Conservation (phyloP, 2,888 invertebrate genomes). For the Clostera curtula region DNA sequence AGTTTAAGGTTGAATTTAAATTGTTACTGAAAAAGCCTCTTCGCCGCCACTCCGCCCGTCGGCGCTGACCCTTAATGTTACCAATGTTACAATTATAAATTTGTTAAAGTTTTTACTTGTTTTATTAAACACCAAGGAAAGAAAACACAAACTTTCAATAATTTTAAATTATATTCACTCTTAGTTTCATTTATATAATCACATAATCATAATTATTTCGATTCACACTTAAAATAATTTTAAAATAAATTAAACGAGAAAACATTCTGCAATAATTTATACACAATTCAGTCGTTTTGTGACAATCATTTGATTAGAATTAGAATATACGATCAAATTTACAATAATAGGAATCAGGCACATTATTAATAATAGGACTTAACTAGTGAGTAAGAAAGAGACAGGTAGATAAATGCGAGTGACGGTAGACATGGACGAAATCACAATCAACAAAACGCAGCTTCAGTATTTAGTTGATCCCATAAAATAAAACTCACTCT, state of each 20-base stretch:
- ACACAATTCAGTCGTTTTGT: slow-evolving; percentile 71
- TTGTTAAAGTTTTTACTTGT: slow-evolving; percentile 13
- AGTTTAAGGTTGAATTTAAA: too few species aligned
- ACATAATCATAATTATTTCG: slow-evolving; percentile 71
- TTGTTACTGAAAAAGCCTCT: too few species aligned
- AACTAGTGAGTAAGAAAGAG: slow-evolving; percentile 46
- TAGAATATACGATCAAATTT: slow-evolving; percentile 66
- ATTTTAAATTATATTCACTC: slow-evolving; percentile 68
- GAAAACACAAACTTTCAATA: slow-evolving; percentile 44
- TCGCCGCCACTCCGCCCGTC: too few species aligned
- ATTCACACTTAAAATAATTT: slow-evolving; percentile 71
- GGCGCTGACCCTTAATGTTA: too few species aligned
- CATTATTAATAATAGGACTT: slow-evolving; percentile 50
- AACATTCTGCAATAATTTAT: slow-evolving; percentile 72
- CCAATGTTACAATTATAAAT: slow-evolving; percentile 9
- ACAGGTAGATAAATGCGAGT: slow-evolving; percentile 19
- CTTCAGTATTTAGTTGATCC: slow-evolving; percentile 46
- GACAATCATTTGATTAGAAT: slow-evolving; percentile 69
- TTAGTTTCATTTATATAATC: slow-evolving; percentile 69
- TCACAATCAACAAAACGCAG: slow-evolving; percentile 39
- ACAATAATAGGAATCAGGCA: slow-evolving; percentile 74
- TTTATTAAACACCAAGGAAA: slow-evolving; percentile 8
- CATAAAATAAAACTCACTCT: slow-evolving; percentile 59
- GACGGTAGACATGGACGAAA: slow-evolving; percentile 43
- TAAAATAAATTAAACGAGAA: slow-evolving; percentile 69